Conservation (phyloP, 2,888 invertebrate species). For the Sphinx pinastri region DNA sequence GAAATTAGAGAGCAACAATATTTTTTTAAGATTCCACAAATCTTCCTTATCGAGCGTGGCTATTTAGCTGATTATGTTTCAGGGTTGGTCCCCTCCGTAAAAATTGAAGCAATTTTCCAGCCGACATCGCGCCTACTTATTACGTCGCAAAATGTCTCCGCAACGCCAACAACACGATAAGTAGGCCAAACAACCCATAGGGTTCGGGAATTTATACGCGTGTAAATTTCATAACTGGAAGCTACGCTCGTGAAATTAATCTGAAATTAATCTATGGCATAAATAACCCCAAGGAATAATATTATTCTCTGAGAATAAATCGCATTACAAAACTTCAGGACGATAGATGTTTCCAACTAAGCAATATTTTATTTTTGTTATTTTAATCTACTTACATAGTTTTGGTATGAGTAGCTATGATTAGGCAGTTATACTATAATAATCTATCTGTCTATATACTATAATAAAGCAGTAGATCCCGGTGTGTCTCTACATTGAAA, state of each 20-base stretch:
- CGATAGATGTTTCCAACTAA: background rate
- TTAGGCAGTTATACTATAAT: too few species aligned
- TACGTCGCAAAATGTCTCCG: conserved; percentile 70
- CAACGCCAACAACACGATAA: conserved; percentile 54
- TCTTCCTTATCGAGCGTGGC: conserved; percentile 50
- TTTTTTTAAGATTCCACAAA: background rate
- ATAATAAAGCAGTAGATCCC: too few species aligned
- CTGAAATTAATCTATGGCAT: conserved; percentile 40
- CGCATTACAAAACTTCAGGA: conserved; percentile 3
- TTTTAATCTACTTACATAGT: background rate
- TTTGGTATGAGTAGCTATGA: too few species aligned
- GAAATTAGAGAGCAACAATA: background rate
- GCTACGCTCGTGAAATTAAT: conserved; percentile 43
- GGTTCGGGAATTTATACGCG: conserved; percentile 60
- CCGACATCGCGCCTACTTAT: conserved; percentile 72
- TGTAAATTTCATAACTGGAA: conserved; percentile 64
- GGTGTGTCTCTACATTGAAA: too few species aligned
- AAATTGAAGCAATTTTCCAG: conserved; percentile 78
- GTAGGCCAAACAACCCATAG: conserved; percentile 60
- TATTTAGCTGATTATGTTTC: conserved; percentile 66
- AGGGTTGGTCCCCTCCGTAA: conserved; percentile 56
- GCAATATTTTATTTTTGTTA: background rate
- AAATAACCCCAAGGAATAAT: conserved; percentile 33
- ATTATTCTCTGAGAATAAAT: conserved; percentile 6
- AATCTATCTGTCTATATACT: too few species aligned